Base-by-base conservation (phyloP, 2,888 invertebrate genomes). In the Himalopsyche anomala region DNA sequence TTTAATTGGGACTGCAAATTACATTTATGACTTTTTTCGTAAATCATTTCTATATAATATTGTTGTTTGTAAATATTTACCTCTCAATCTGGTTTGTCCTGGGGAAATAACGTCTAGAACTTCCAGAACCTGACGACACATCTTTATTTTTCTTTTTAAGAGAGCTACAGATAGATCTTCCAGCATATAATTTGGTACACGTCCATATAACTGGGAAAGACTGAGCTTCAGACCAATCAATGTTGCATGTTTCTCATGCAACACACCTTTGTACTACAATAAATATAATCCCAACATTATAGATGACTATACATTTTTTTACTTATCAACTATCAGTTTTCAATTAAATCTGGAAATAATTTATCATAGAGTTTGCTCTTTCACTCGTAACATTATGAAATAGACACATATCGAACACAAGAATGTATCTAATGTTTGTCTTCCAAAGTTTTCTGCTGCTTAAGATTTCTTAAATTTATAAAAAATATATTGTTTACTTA, bases 241-340 rank as follows among this genome's bases (percentile, higher is more conserved):
- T 86, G 96, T 93, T 15, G 95, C 95, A 91, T 97, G 97, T 54
- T 94, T 94, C 0, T 97, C 96, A 92, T 98, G 97, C 87, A 98
- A 92, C 84, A 96, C 94, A 0, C 94, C 94, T 89, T 94, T 94
- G 90, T 95, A 96, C 92, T 95, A 92, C 5, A 86, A 87, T 42
- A 45, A 51, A 51, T 45, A 51, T 6, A 42, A 42, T 51, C 12
- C 15, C 12, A 51, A 8, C 51, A 15, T 51, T 15, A n/a, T n/a
- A 51, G 12, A 51, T 15, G 15, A 4, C 15, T 51, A 15, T 5
- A 12, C 51, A 51, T 51, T 15, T 51, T 8, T 51, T 45, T 11
- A 8, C 2, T 45, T 45, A 8, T 9, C 8, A 45, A 45, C 11
- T 5, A 9, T 45, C 45, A 45, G 11, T 45, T 45, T 45, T 8